A percentile compares a stretch with the other conserved stretches of the same genome.
Conservation (phyloP, 2,888 invertebrate species). For the Pseudeuparius sepicola region DNA sequence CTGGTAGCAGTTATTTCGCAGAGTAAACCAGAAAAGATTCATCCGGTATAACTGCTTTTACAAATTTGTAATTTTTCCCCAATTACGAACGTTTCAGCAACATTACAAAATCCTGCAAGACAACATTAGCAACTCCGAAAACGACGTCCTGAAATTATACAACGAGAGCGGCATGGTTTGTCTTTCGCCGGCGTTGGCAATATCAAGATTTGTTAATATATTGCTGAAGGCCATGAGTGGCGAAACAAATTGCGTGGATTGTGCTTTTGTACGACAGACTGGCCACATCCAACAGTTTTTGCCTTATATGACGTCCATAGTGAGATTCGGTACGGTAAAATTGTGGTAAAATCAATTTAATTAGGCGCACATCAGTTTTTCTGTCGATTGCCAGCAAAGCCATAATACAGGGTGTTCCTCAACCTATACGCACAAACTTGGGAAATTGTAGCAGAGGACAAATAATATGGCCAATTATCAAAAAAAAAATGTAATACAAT, state of each 20-base stretch:
- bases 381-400: too few relatives aligned
- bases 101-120: slow-evolving; percentile 25
- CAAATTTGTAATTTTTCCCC: slow-evolving; percentile 1
- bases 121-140: slow-evolving; percentile 28
- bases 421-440: too few relatives aligned
- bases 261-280: slow-evolving; percentile 35
- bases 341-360: too few relatives aligned
- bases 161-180: slow-evolving; percentile 28
- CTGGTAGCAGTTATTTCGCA: slow-evolving; percentile 35
- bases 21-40: slow-evolving; percentile 24
- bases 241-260: slow-evolving; percentile 32
- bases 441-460: too few relatives aligned
- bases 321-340: slow-evolving; percentile 31
- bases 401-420: too few relatives aligned
- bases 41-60: slow-evolving; percentile 13
- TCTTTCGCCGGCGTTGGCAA: slow-evolving; percentile 30
- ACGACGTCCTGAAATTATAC: slow-evolving; percentile 28
- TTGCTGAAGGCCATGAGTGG: slow-evolving; percentile 32
- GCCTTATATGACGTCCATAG: slow-evolving; percentile 35
- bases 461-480: too few relatives aligned
- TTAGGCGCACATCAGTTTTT: too few relatives aligned
- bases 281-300: slow-evolving; percentile 34
- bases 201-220: slow-evolving; percentile 32
- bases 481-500: too few relatives aligned
- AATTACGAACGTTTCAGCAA: slow-evolving; percentile 14